Percentiles rank a stretch among this genome's conserved stretches.
phyloP scores from a whole-genome alignment of 2,888 invertebrate species.

The Chironomus tentans region DNA sequence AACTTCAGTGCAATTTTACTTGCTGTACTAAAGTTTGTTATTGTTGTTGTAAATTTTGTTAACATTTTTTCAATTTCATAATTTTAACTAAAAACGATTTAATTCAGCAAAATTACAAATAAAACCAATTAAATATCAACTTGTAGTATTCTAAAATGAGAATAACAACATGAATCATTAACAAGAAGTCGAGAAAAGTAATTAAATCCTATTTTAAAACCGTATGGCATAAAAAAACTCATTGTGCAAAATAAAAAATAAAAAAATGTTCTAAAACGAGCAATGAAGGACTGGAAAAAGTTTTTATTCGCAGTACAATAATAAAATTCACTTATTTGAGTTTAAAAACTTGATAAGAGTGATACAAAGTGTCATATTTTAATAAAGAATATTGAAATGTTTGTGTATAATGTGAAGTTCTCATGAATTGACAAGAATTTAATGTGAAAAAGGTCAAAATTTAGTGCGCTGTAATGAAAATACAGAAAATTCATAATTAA shows the following conservation, averaged over 20 bases:
- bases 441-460: not conserved
- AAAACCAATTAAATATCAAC: not conserved
- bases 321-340: not conserved
- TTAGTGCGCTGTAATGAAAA: not conserved
- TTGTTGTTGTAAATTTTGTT: too few relatives aligned
- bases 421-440: not conserved
- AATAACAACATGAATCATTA: too few relatives aligned
- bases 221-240: too few relatives aligned
- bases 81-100: not conserved
- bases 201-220: too few relatives aligned
- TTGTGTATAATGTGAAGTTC: not conserved
- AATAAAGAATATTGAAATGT: not conserved
- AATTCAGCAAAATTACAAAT: not conserved
- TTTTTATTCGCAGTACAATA: not conserved
- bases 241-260: too few relatives aligned
- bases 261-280: too few relatives aligned
- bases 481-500: not conserved
- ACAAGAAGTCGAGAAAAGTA: too few relatives aligned
- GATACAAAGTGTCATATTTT: not conserved
- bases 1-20: too few relatives aligned
- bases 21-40: too few relatives aligned
- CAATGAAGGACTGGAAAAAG: not conserved
- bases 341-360: not conserved
- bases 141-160: not conserved
- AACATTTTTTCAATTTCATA: not conserved